phyloP scores from a whole-genome alignment of 2,113 vertebrate species.

The Regulus satrapa region DNA sequence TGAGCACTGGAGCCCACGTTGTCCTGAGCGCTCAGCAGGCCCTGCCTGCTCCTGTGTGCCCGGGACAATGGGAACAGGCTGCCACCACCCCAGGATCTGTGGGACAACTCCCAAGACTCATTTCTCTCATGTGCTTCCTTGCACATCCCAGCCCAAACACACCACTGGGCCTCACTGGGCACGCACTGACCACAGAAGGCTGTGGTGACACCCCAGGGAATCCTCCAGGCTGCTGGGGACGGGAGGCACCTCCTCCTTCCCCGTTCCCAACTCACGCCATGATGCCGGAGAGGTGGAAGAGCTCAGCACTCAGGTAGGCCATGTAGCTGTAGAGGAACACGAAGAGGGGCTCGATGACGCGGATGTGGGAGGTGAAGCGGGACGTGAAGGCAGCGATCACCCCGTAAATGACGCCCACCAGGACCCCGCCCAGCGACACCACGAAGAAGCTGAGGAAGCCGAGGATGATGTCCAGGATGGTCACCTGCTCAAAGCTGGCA shows the following conservation, averaged over 20 bases:
- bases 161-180: neutral
- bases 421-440: slow-evolving; percentile 87
- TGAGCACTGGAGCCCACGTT: accelerated
- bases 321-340: slow-evolving; percentile 99
- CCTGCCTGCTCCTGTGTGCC: neutral
- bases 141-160: neutral
- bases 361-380: slow-evolving; percentile 91
- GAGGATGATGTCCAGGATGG: slow-evolving; percentile 80
- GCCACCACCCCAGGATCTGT: accelerated
- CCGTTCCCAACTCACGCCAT: slow-evolving; percentile 88
- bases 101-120: neutral
- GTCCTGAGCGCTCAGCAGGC: neutral
- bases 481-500: slow-evolving; percentile 70
- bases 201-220: neutral
- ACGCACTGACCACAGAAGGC: neutral
- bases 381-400: slow-evolving; percentile 93
- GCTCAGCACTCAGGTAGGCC: slow-evolving; percentile 93
- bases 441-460: slow-evolving; percentile 93
- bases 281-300: slow-evolving; percentile 98
- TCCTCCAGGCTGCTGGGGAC: neutral
- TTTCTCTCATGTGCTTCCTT: neutral
- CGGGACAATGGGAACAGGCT: accelerated
- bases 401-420: slow-evolving; percentile 90
- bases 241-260: neutral
- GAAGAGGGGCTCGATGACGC: slow-evolving; percentile 97